Evolutionary conservation across 2,888 invertebrate species (phyloP), one percentile per base, ranked within the genome.

Genomic region (Acronicta psi): DNA sequence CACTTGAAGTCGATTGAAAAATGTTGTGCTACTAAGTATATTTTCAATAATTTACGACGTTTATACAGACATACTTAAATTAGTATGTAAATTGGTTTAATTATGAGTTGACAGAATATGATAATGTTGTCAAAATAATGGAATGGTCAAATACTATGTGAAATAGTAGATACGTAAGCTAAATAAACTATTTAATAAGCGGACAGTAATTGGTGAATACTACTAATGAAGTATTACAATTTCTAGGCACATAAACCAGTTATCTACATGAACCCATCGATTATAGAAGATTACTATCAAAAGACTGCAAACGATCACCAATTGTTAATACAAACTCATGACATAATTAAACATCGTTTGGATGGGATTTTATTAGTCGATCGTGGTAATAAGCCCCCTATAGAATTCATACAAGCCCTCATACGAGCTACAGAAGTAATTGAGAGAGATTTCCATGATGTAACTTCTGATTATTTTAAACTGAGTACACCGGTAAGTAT

Each of bases 201-300:
- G 5, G 20, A 20, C 7, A 23, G 5, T 7, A 23, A 23, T 8
- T 23, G 7, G 23, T 23, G 7, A 4, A 23, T 23, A 7, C 23
- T 46, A 36, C n/a, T 20, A 14, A 46, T 17, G 9, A 20, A 23
- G 8, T n/a, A 14, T 9, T 34, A 11, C 16, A 10, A 1, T 50
- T 82, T 80, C 38, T 54, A 83, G 82, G 56, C 54, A 9, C 61
- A 47, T 17, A 80, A 78, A 63, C 73, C 82, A 40, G 44, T 81
- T 0, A 79, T 81, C 38, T 78, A 67, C 31, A 50, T 73, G 37
- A 52, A 58, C 46, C 45, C 62, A 7, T 60, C 69, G 13, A 51
- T 83, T 31, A 8, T 69, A 16, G 57, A 72, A 52, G 67, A 81
- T 44, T 76, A 77, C 31, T 56, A 64, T 42, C 36, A 56, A 47